These are phyloP conservation scores for Cabera pusaria DNA, from an alignment of 2,888 invertebrate species.

Conservation along the genomic window DNA sequence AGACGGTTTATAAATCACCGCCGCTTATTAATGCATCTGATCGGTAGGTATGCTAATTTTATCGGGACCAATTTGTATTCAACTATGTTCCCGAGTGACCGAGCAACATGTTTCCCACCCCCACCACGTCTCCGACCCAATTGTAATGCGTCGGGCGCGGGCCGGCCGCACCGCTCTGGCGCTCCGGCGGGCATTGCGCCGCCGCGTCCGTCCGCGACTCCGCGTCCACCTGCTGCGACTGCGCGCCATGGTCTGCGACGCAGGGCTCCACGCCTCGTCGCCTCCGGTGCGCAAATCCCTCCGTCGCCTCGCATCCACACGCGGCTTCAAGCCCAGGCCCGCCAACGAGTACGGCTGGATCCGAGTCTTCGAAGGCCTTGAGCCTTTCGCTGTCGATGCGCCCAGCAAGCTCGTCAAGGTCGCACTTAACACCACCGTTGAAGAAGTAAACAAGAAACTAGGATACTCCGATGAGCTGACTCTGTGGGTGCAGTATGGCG, in stretches of 20 bases:
- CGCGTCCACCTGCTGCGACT: conserved; percentile 63
- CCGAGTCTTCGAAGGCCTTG: conserved; percentile 83
- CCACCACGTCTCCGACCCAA: conserved; percentile 75
- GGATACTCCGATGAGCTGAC: conserved; percentile 76
- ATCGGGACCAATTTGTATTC: conserved; percentile 60
- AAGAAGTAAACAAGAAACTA: conserved; percentile 75
- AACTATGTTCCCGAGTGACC: conserved; percentile 71
- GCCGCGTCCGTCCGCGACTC: conserved; percentile 61
- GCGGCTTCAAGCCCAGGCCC: conserved; percentile 68
- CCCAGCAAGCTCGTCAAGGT: conserved; percentile 83
- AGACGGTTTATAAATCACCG: conserved; percentile 14
- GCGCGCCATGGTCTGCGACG: conserved; percentile 78
- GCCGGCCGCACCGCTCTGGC: conserved; percentile 46
- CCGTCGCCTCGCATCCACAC: conserved; percentile 76
- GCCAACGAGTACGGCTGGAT: conserved; percentile 82
- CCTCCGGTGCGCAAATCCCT: conserved; percentile 74
- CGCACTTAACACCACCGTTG: conserved; percentile 81
- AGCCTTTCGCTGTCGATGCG: conserved; percentile 73
- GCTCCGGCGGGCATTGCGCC: conserved; percentile 49
- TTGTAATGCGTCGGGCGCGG: conserved; percentile 72
- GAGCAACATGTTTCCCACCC: conserved; percentile 80
- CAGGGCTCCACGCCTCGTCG: conserved; percentile 76
- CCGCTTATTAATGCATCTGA: conserved; percentile 5
- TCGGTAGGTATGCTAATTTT: conserved; percentile 37
- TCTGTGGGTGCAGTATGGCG: conserved; percentile 83